Evolutionary conservation across 2,113 vertebrate species (phyloP), one percentile per base, ranked within the genome.

Genomic region (Odobenus rosmarus): DNA sequence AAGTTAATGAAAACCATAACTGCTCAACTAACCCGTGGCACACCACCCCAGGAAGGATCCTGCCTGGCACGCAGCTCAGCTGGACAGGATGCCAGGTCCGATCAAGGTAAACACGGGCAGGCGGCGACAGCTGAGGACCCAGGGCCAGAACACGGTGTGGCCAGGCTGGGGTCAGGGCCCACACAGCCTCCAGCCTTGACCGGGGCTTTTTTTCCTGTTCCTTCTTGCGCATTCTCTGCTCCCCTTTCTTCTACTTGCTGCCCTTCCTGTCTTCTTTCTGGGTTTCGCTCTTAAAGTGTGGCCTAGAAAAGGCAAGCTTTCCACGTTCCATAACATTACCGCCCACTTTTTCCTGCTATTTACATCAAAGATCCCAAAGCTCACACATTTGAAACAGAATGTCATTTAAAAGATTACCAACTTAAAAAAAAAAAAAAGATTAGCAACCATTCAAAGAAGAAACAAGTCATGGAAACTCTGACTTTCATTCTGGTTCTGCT

Each of bases 381-480:
- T 95, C 93, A 96, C 64, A 97, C 90, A 97, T 93, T 93, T 96
- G 96, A 98, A 97, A 97, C 84, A 69, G 74, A 97, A 76, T 98
- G 92, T 86, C 96, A 97, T 96, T 92, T 98, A 87, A 91, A 96
- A 97, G 90, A 96, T 84, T 92, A 97, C 87, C 92, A 74, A 90
- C 87, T 94, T 55, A 76, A 97, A 95, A 95, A 82, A 80, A 82
- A 85, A 95, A 62, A 87, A 88, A 85, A 96, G 86, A 94, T 84
- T 81, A 97, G 87, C 95, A 84, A 96, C 87, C 86, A 53, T 96
- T 97, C 94, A 96, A 85, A 97, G 97, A 96, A 98, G 88, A 95
- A 97, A 95, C 95, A 87, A 96, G 97, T 97, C 97, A 98, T 96
- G 98, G 98, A 98, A 98, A 98, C 95, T 97, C 57, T 98, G 98